A percentile compares a stretch with the other conserved stretches of the same genome.
Evolutionary conservation across 2,888 invertebrate genomes (phyloP).

Genomic region (Ctenicera cuprea): DNA sequence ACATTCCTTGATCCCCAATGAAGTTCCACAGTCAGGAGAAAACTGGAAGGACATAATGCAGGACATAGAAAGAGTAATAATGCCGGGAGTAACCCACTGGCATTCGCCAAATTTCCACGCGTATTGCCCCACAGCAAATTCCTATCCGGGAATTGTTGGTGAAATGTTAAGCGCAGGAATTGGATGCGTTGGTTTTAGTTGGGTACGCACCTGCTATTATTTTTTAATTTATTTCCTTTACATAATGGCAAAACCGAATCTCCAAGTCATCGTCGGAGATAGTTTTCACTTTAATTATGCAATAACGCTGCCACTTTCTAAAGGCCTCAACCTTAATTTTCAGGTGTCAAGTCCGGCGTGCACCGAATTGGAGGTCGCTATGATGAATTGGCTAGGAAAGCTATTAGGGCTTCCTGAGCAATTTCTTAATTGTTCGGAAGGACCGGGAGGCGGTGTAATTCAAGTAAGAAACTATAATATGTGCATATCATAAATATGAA

Average conservation of each 20-base stretch:
- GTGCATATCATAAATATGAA: too few relatives aligned
- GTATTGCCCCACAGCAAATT: slow-evolving; percentile 91
- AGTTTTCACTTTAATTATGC: slow-evolving; percentile 46
- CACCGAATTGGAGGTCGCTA: slow-evolving; percentile 93
- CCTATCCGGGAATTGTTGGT: slow-evolving; percentile 89
- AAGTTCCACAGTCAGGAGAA: slow-evolving; percentile 89
- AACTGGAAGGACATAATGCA: slow-evolving; percentile 89
- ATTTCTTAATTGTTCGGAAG: slow-evolving; percentile 85
- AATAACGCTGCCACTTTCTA: slow-evolving; percentile 20
- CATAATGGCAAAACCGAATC: not conserved
- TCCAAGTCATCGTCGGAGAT: not conserved
- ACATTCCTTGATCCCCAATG: slow-evolving; percentile 84
- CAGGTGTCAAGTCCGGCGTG: slow-evolving; percentile 78
- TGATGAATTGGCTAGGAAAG: slow-evolving; percentile 96
- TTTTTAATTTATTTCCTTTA: not conserved
- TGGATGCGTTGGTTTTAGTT: slow-evolving; percentile 91
- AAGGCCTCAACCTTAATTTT: slow-evolving; percentile 16
- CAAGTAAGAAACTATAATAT: slow-evolving; percentile 75
- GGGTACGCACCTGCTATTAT: slow-evolving; percentile 78
- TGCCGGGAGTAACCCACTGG: slow-evolving; percentile 98
- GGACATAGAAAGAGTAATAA: slow-evolving; percentile 90
- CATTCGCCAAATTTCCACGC: slow-evolving; percentile 95
- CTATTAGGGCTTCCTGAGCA: slow-evolving; percentile 87
- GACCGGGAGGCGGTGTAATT: slow-evolving; percentile 89
- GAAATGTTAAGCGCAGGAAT: slow-evolving; percentile 91